Conservation (phyloP, 2,888 invertebrate genomes). For the Cephus pygmeus region DNA sequence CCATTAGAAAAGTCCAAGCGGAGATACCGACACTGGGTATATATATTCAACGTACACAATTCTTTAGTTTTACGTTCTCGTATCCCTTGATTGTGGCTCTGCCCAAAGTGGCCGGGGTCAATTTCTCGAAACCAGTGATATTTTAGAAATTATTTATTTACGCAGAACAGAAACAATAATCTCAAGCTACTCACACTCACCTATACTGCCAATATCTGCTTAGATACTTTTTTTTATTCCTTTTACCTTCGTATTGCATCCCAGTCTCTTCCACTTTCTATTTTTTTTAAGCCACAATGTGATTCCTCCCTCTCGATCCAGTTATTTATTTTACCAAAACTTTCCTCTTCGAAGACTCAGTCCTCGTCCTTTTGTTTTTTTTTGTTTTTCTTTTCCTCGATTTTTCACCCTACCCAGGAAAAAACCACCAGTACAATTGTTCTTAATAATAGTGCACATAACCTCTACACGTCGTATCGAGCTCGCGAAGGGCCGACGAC, state of each 20-base stretch:
- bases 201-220: conserved; percentile 59
- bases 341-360: background rate
- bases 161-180: conserved; percentile 53
- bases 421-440: conserved; percentile 3
- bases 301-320: conserved; percentile 36
- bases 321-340: conserved; percentile 37
- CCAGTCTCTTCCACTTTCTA: conserved; percentile 18
- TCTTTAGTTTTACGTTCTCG: background rate
- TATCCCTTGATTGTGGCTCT: background rate
- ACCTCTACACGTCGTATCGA: background rate
- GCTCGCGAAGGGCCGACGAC: background rate
- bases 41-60: background rate
- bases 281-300: conserved; percentile 34
- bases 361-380: conserved; percentile 28
- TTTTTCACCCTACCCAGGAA: background rate
- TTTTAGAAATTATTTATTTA: conserved; percentile 64
- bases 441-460: conserved; percentile 4
- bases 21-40: background rate
- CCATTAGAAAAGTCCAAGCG: background rate
- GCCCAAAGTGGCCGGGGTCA: conserved; percentile 22
- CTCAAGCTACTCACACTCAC: conserved; percentile 40
- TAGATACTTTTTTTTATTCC: conserved; percentile 32
- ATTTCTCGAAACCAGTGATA: conserved; percentile 62
- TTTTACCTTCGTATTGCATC: conserved; percentile 6
- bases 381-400: conserved; percentile 31